phyloP scores from a whole-genome alignment of 2,888 invertebrate species.

The Pharmacophagus antenor region DNA sequence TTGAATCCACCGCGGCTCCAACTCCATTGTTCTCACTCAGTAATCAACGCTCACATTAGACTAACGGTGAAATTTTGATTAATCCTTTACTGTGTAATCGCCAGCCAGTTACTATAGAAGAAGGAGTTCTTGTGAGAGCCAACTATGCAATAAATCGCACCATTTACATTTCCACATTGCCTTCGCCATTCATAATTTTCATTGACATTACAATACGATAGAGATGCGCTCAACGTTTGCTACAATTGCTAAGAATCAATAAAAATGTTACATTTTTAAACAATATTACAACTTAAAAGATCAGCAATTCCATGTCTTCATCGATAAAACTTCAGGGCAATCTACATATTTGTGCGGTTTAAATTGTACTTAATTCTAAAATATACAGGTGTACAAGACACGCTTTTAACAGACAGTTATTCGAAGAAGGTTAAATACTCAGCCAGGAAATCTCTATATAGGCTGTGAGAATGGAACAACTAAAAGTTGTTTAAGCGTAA shows the following conservation, averaged over 20 bases:
- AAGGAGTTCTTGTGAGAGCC: constrained; percentile 62
- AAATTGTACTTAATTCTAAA: no score
- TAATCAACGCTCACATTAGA: constrained; percentile 75
- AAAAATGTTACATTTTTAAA: no score
- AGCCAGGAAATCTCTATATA: no score
- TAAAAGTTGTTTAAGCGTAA: no score
- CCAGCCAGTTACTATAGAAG: constrained; percentile 57
- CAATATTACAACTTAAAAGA: no score
- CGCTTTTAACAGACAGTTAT: no score
- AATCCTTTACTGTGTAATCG: constrained; percentile 73
- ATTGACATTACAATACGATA: constrained; percentile 21
- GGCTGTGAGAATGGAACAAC: no score
- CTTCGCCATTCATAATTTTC: constrained; percentile 17
- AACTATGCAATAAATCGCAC: constrained; percentile 51
- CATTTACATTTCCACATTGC: constrained; percentile 24
- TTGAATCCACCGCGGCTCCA: constrained; percentile 67
- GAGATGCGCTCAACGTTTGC: not conserved
- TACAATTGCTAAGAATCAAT: not conserved
- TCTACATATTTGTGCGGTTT: no score
- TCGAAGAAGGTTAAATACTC: no score
- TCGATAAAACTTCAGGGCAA: no score
- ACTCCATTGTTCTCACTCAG: constrained; percentile 66
- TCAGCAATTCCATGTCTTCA: no score
- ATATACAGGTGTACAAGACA: no score
- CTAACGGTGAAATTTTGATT: constrained; percentile 78